Conservation (phyloP, 1,140 invertebrate species). For the Conus betulinus region DNA sequence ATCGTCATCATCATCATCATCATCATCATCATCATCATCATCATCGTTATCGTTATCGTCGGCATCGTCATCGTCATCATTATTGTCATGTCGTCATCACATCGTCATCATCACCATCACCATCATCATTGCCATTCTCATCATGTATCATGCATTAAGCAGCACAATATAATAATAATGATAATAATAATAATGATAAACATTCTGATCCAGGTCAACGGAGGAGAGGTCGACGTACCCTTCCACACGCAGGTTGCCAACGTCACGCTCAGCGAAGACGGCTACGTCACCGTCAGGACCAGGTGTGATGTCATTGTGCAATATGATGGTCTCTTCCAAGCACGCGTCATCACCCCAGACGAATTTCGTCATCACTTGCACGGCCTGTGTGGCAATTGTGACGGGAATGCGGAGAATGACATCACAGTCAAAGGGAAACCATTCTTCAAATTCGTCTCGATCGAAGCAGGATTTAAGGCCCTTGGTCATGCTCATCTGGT, state of each 20-base stretch:
- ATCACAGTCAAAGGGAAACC: background rate
- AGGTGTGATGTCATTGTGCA: background rate
- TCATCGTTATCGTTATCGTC: background rate
- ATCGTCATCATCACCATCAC: background rate
- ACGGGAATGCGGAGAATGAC: constrained; percentile 22
- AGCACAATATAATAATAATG: no score
- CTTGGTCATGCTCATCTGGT: background rate
- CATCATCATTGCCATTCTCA: background rate
- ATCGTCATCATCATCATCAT: background rate
- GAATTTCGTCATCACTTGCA: background rate
- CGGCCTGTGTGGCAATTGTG: constrained; percentile 17
- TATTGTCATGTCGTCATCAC: background rate
- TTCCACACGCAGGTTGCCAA: constrained; percentile 14
- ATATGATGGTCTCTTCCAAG: constrained; percentile 13
- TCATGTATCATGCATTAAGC: background rate
- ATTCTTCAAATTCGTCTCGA: constrained; percentile 1
- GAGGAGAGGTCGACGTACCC: background rate
- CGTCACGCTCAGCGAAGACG: constrained; percentile 4
- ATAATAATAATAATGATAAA: background rate
- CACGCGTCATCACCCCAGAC: background rate
- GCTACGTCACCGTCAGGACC: background rate
- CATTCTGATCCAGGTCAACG: background rate
- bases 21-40: background rate
- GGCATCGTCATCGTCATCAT: background rate
- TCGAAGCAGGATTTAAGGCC: background rate